A percentile compares a stretch with the other conserved stretches of the same genome.
Conservation (phyloP, 1,140 invertebrate genomes). For the Homarus americanus region DNA sequence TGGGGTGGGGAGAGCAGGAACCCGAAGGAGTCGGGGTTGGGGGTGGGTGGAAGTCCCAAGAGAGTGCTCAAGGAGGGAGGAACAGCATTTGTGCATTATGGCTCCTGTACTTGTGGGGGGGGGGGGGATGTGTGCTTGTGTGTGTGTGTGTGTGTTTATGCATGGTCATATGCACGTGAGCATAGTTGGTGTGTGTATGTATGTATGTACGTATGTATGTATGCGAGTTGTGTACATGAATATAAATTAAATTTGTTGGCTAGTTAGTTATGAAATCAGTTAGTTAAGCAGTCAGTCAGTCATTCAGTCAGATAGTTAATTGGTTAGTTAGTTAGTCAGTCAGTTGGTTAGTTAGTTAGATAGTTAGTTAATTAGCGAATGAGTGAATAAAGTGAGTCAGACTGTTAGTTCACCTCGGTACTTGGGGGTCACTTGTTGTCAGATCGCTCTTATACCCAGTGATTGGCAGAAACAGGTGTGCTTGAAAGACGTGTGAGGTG, state of each 20-base stretch:
- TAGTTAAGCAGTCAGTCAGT: too few relatives aligned
- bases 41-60: background rate
- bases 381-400: too few relatives aligned
- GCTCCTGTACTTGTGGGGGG: background rate
- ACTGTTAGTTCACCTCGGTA: too few relatives aligned
- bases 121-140: too few relatives aligned
- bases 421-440: background rate
- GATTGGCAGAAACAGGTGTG: background rate
- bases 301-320: too few relatives aligned
- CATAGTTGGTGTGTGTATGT: background rate
- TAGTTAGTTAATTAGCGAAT: too few relatives aligned
- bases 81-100: constrained; percentile 15
- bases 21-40: background rate
- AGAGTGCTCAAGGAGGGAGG: constrained; percentile 1
- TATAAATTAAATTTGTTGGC: too few relatives aligned
- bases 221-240: too few relatives aligned
- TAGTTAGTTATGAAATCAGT: too few relatives aligned
- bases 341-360: too few relatives aligned
- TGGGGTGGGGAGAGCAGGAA: constrained; percentile 4
- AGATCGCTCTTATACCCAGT: background rate
- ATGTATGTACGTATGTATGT: too few relatives aligned
- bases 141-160: background rate
- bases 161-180: background rate
- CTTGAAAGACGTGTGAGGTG: background rate
- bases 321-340: too few relatives aligned